Conservation (phyloP, 2,797 vertebrate genomes). For the Danio choprae region DNA sequence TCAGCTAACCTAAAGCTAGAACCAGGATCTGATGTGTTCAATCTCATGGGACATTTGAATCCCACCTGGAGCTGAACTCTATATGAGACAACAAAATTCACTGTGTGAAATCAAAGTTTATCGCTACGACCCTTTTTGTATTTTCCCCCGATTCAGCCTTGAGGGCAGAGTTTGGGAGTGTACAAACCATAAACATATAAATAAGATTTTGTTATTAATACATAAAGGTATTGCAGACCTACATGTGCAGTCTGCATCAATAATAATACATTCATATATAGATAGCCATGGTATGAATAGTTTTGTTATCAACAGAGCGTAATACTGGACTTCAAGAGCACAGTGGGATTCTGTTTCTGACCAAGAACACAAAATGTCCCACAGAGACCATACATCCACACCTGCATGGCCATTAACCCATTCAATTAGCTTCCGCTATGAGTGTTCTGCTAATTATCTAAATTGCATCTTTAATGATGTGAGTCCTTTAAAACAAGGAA, state of each 20-base stretch:
- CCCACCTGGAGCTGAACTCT: constrained; percentile 80
- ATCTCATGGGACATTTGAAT: constrained; percentile 92
- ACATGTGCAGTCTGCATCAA: background rate
- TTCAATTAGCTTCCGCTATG: constrained; percentile 60
- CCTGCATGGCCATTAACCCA: constrained; percentile 33
- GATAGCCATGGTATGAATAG: background rate
- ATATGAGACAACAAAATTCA: constrained; percentile 42
- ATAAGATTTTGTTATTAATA: background rate
- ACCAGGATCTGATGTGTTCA: constrained; percentile 83
- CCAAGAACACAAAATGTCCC: constrained; percentile 32
- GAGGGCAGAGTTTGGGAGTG: background rate
- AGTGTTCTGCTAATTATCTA: constrained; percentile 53
- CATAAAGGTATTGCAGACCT: constrained; percentile 4
- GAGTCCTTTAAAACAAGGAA: constrained; percentile 27
- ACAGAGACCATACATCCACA: constrained; percentile 33
- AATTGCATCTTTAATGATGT: constrained; percentile 51
- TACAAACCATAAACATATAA: constrained; percentile 9
- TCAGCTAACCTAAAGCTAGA: constrained; percentile 85
- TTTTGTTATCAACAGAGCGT: background rate
- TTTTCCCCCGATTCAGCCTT: constrained; percentile 5
- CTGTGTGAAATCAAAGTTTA: constrained; percentile 16
- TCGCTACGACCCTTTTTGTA: background rate
- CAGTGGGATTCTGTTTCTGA: constrained; percentile 19
- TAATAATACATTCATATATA: background rate
- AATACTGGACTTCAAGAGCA: constrained; percentile 7